Evolutionary conservation across 2,113 vertebrate genomes (phyloP), one percentile per base, ranked within the genome.

Genomic region (Verasper variegatus): DNA sequence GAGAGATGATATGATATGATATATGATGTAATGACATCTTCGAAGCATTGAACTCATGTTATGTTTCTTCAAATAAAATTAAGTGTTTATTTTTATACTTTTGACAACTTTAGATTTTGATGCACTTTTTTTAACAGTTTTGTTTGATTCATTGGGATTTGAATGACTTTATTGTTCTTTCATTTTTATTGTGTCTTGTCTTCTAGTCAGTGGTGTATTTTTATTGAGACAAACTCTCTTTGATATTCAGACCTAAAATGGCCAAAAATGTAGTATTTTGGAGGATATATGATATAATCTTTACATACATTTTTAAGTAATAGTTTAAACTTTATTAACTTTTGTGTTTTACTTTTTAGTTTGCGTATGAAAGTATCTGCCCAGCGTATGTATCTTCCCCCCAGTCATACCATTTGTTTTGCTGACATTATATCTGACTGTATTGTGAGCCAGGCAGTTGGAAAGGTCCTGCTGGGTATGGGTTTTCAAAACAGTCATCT

Each of bases 381-480:
- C 11, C n/a, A 47, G 4, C 23, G 2, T 20, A 17, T 65, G 12
- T 63, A 15, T 63, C 15, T 52, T 27, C 11, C 10, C 12, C 52
- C 11, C 12, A 1, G 7, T 23, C 42, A 21, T 7, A 40, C 1
- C 1, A 13, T 31, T 1, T 1, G 6, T 31, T 31, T 31, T 31
- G 31, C 31, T 31, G 31, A 31, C 31, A 31, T 57, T 31, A 23
- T 3, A 10, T 66, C 20, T 17, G 3, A 12, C 52, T 15, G 26
- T 31, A 17, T 42, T 45, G 40, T 51, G 17, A 20, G 47, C 47
- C 47, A 15, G 47, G 17, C 17, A 0, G 55, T 15, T 2, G 3
- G 9, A 81, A 81, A 81, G 78, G 77, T 78, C 78, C 10, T 13
- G n/a, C 37, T 45, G 40, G n/a, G 12, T 63, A 12, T 23, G 24